phyloP scores from a whole-genome alignment of 2,797 vertebrate species.

The Lateolabrax maculatus region DNA sequence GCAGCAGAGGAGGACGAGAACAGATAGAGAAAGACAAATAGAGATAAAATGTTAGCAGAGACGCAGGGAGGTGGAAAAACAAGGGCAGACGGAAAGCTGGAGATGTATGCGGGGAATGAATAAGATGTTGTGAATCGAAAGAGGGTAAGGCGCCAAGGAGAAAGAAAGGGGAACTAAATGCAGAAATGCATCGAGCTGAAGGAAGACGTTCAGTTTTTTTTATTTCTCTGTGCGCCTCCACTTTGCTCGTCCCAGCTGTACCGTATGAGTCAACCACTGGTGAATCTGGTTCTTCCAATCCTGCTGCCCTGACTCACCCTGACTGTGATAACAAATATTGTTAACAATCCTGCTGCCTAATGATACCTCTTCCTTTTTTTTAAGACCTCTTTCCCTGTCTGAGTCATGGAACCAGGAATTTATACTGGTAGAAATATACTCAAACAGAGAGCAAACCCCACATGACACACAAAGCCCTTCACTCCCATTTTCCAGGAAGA shows the following conservation, averaged over 20 bases:
- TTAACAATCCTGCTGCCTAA: conserved; percentile 43
- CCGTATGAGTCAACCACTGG: conserved; percentile 36
- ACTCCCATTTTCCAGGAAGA: conserved; percentile 35
- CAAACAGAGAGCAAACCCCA: not conserved
- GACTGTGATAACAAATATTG: conserved; percentile 51
- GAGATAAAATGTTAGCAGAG: conserved; percentile 37
- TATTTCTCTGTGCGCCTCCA: conserved; percentile 14
- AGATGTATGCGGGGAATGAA: conserved; percentile 12
- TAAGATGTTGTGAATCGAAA: conserved; percentile 16
- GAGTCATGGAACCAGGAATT: conserved; percentile 33
- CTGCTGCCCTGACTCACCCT: conserved; percentile 27
- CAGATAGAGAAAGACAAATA: conserved; percentile 44
- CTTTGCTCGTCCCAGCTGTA: conserved; percentile 2
- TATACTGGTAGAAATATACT: conserved; percentile 26
- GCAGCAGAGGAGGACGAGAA: conserved; percentile 26
- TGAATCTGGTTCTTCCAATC: conserved; percentile 22
- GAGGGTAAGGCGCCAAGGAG: not conserved
- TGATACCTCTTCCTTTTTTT: conserved; percentile 34
- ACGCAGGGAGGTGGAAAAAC: conserved; percentile 22
- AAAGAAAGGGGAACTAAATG: not conserved
- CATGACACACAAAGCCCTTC: not conserved
- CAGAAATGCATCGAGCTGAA: conserved; percentile 1
- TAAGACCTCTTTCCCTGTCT: conserved; percentile 18
- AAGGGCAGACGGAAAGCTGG: conserved; percentile 24
- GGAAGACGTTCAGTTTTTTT: not conserved